A percentile compares a stretch with the other conserved stretches of the same genome.
phyloP scores from a whole-genome alignment of 2,797 vertebrate genomes.

The Hemibagrus guttatus region DNA sequence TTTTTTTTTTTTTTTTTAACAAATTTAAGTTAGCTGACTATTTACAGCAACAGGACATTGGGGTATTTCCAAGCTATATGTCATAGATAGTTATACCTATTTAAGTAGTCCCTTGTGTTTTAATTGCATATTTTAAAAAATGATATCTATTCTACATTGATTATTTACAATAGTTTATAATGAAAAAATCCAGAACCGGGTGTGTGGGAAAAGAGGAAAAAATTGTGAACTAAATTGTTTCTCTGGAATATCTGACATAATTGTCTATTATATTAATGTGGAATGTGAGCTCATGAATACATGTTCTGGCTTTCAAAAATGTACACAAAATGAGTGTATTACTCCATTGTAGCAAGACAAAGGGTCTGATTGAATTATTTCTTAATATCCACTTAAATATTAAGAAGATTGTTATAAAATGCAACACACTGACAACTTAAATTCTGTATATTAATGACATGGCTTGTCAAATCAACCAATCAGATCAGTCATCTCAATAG shows the following conservation, averaged over 20 bases:
- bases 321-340: neutral
- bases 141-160: neutral
- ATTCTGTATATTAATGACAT: conserved; percentile 6
- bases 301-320: neutral
- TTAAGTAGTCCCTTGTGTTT: neutral
- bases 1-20: no score
- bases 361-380: neutral
- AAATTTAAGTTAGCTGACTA: neutral
- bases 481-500: neutral
- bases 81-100: neutral
- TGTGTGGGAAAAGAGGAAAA: neutral
- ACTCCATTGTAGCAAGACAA: neutral
- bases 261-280: neutral
- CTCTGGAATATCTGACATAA: neutral
- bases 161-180: neutral
- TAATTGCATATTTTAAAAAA: neutral
- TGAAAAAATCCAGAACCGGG: neutral
- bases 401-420: neutral
- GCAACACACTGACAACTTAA: neutral
- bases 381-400: neutral
- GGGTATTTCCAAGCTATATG: neutral
- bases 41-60: neutral
- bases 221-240: neutral
- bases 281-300: neutral
- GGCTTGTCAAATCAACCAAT: neutral